Conservation (phyloP, 37 sponge, comb jelly and placozoan genomes). For the Dysidea cf. avara region DNA sequence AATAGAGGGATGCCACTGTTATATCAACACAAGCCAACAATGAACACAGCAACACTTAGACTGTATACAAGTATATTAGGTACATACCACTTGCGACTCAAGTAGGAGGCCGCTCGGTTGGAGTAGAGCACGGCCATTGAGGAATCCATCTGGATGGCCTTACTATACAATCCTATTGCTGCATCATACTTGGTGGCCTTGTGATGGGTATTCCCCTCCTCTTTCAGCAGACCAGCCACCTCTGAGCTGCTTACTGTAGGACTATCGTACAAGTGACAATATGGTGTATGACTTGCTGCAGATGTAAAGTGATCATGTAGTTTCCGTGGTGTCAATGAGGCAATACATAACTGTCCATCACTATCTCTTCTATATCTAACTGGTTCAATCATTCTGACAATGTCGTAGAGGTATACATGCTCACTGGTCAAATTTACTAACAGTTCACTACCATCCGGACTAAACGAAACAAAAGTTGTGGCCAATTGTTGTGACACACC, state of each 20-base stretch:
- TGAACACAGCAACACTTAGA: too few relatives aligned
- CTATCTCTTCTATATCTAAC: constrained; percentile 21
- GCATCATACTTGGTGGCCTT: constrained; percentile 27
- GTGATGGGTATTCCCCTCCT: constrained; percentile 47
- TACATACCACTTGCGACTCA: constrained; percentile 61
- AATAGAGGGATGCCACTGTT: too few relatives aligned
- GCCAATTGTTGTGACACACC: constrained; percentile 13
- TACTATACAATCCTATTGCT: constrained; percentile 60
- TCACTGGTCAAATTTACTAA: constrained; percentile 80
- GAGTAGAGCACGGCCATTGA: constrained; percentile 58
- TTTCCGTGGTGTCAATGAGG: too few relatives aligned
- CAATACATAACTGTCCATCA: neutral
- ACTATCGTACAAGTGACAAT: too few relatives aligned
- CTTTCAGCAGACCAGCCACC: constrained; percentile 34
- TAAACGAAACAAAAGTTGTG: constrained; percentile 73
- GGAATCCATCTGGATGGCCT: constrained; percentile 40
- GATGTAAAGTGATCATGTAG: too few relatives aligned
- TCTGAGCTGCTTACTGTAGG: neutral
- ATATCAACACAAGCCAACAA: too few relatives aligned
- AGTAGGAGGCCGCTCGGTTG: constrained; percentile 64
- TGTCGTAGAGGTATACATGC: constrained; percentile 78
- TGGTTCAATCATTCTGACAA: constrained; percentile 6
- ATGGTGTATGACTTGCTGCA: too few relatives aligned
- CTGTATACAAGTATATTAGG: neutral
- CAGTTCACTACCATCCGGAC: constrained; percentile 75